Conservation (phyloP, 2,113 vertebrate genomes). For the Opisthocomus hoazin region DNA sequence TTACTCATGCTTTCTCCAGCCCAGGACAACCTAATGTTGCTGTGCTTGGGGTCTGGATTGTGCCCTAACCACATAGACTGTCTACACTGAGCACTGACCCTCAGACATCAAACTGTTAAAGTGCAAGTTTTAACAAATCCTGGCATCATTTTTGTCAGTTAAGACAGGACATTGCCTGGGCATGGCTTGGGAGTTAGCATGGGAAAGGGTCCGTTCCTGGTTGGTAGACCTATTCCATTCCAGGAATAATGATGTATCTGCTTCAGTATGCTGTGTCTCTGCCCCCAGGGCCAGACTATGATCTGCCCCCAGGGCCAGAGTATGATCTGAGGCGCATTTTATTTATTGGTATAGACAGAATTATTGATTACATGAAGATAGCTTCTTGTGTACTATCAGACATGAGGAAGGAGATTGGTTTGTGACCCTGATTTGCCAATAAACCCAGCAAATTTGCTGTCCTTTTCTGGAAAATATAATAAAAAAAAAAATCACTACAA, state of each 20-base stretch:
- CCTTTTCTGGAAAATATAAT: background rate
- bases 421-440: background rate
- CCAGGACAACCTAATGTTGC: background rate
- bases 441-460: background rate
- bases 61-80: background rate
- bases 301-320: background rate
- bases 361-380: background rate
- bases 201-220: accelerated
- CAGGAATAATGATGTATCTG: background rate
- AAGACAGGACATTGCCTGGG: background rate
- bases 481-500: background rate
- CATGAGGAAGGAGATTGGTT: background rate
- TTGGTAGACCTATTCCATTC: accelerated
- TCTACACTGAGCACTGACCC: background rate
- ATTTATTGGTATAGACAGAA: background rate
- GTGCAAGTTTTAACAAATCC: background rate
- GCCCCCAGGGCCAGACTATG: background rate
- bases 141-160: background rate
- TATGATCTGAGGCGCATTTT: background rate
- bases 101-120: background rate
- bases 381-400: background rate
- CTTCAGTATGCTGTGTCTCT: background rate
- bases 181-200: background rate
- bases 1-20: background rate
- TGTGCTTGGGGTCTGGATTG: background rate